phyloP scores from a whole-genome alignment of 2,888 invertebrate genomes.

The Meiosimyza platycephala region DNA sequence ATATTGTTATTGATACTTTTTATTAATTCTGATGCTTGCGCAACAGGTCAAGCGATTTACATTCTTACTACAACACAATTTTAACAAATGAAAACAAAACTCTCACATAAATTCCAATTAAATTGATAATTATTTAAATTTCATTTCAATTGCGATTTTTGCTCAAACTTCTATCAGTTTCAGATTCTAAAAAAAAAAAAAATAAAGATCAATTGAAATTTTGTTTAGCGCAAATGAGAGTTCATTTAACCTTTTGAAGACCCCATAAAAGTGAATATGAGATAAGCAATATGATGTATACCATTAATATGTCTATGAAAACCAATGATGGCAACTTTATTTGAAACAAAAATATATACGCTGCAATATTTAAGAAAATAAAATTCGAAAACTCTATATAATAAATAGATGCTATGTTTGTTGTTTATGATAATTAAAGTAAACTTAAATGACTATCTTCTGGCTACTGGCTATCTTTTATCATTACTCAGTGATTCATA shows the following conservation, averaged over 20 bases:
- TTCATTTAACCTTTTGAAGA: conserved; percentile 20
- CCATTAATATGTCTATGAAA: too few relatives aligned
- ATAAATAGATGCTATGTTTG: too few relatives aligned
- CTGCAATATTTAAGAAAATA: too few relatives aligned
- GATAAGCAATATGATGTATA: conserved; percentile 1
- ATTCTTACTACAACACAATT: background rate
- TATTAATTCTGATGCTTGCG: too few relatives aligned
- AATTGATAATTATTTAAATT: conserved; percentile 14
- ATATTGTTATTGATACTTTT: too few relatives aligned
- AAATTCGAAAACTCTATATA: too few relatives aligned
- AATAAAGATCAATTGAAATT: background rate
- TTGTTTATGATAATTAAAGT: background rate
- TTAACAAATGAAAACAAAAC: background rate
- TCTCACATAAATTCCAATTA: background rate
- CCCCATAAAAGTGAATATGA: conserved; percentile 9
- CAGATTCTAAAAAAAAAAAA: background rate
- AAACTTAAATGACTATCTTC: conserved; percentile 16
- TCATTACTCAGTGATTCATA: background rate
- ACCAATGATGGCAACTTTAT: too few relatives aligned
- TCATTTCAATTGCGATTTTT: background rate
- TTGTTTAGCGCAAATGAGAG: background rate
- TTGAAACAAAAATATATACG: too few relatives aligned
- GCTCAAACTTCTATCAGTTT: background rate
- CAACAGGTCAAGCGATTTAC: too few relatives aligned
- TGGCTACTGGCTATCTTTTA: too few relatives aligned